phyloP scores from a whole-genome alignment of 2,888 invertebrate genomes.

The Drosophila subsilvestris region DNA sequence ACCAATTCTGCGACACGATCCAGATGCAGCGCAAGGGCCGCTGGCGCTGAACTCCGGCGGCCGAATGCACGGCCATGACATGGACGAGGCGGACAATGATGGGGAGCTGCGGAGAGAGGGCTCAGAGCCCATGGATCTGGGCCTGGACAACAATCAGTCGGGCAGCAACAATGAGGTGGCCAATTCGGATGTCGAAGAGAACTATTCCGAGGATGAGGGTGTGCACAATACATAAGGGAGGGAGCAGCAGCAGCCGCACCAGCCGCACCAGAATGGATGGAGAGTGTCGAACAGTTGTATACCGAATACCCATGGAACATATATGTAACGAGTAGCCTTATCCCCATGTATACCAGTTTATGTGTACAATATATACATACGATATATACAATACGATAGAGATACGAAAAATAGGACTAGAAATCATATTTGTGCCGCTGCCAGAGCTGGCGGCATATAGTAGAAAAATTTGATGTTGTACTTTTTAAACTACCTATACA shows the following conservation, averaged over 20 bases:
- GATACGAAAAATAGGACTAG: conserved; percentile 38
- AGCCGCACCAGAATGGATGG: conserved; percentile 6
- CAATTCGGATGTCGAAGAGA: conserved; percentile 83
- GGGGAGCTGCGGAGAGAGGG: conserved; percentile 81
- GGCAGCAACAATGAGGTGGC: conserved; percentile 81
- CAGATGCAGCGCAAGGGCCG: conserved; percentile 59
- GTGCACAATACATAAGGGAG: conserved; percentile 82
- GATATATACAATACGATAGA: conserved; percentile 59
- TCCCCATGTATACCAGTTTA: conserved; percentile 84
- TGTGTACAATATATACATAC: conserved; percentile 73
- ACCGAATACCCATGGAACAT: conserved; percentile 72
- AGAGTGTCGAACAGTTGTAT: conserved; percentile 66
- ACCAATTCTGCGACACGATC: conserved; percentile 80
- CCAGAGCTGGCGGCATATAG: conserved; percentile 23
- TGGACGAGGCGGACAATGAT: conserved; percentile 51
- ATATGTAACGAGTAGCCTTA: conserved; percentile 84
- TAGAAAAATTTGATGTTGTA: conserved; percentile 74
- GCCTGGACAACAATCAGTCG: conserved; percentile 82
- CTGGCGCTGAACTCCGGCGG: conserved; percentile 52
- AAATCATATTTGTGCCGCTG: conserved; percentile 51
- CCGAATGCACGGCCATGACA: conserved; percentile 53
- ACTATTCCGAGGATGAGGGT: conserved; percentile 84
- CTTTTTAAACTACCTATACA: conserved; percentile 49
- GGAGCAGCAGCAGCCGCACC: conserved; percentile 13
- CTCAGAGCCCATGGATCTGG: conserved; percentile 84